Base-by-base conservation (phyloP, 2,797 vertebrate species). In the Podarcis siculus region DNA sequence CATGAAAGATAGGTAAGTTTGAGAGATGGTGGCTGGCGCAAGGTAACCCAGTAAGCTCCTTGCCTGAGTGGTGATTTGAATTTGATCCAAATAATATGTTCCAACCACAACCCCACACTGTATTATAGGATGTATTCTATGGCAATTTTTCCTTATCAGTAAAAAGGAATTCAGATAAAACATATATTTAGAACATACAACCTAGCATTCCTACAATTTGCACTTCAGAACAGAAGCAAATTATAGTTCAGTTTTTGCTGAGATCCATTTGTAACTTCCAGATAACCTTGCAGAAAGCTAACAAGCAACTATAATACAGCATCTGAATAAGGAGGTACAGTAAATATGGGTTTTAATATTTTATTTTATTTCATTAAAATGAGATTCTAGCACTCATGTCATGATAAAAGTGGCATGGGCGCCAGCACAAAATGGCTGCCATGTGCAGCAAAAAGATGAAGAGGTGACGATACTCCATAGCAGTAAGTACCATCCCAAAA, bases 231-330 rank as follows among this genome's bases (percentile, higher is more conserved):
- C 32, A 55, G 39, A 88, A 83, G 64, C n/a, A 83, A 78, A 69
- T 78, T 83, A 42, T 71, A 71, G 42, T 5, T 45, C 27, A 13
- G 17, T 55, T 69, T 66, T 23, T 66, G 25, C 9, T 67, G n/a
- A 85, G 76, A 72, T 92, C 90, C 58, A 92, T 86, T 71, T 83
- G 78, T 2, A 1, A 86, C 66, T 95, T 94, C 42, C 79, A 93
- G 79, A 92, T 92, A 95, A 83, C 39, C 37, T 61, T 61, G 87
- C 82, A 87, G 87, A 95, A 95, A 94, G 86, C 80, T 88, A 81
- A 87, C 91, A 80, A 85, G 66, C 37, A 67, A 89, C 21, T 82
- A 37, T 30, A 42, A 69, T 30, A 49, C 64, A 86, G n/a, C 87
- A 91, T 90, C 86, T 87, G 79, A 77, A 91, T 86, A 93, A 87